Evolutionary conservation across 2,113 vertebrate species (phyloP), one percentile per base, ranked within the genome.

Genomic region (Clinocottus analis): DNA sequence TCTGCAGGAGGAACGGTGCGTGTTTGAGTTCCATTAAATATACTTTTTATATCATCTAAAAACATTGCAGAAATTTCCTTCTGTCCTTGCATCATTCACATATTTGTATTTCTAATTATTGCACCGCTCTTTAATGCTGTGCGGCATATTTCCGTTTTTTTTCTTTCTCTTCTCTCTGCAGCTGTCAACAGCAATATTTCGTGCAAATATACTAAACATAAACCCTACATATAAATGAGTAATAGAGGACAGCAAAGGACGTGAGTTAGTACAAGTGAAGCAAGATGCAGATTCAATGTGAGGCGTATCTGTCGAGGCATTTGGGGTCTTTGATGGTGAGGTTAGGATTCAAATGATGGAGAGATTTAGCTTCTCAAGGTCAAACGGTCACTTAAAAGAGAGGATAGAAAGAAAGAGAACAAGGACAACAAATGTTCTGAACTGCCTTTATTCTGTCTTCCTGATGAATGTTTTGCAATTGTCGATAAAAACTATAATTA

Each of bases 401-500:
- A 67, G 8, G 43, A 66, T 53, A 8, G 9, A 65, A 23, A 35
- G 23, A 76, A 19, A 31, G 8, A 41, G 6, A 11, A 25, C 39
- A 41, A n/a, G 12, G 2, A 29, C 27, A 10, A 69, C 47, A 59
- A 35, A 58, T 41, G 11, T 16, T 56, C 16, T 37, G 5, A 64
- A 58, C 63, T 41, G 37, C 17, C 29, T 62, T 21, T 37, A 0
- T 41, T 65, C 41, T 8, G 8, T 73, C 65, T 56, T 37, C 25
- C 55, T 55, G 59, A 63, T 73, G 49, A 71, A 67, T 83, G 75
- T 85, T 80, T 87, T 80, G 73, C 71, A 75, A 82, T 81, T 87
- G 73, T 64, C 1, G 68, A 74, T 87, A 37, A 68, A 82, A 83
- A 70, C 74, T 85, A 33, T 78, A 88, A 89, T 90, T 86, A 81